These are phyloP conservation scores for Plectus sambesii DNA, from an alignment of 1,140 invertebrate genomes.

Conservation along the genomic window DNA sequence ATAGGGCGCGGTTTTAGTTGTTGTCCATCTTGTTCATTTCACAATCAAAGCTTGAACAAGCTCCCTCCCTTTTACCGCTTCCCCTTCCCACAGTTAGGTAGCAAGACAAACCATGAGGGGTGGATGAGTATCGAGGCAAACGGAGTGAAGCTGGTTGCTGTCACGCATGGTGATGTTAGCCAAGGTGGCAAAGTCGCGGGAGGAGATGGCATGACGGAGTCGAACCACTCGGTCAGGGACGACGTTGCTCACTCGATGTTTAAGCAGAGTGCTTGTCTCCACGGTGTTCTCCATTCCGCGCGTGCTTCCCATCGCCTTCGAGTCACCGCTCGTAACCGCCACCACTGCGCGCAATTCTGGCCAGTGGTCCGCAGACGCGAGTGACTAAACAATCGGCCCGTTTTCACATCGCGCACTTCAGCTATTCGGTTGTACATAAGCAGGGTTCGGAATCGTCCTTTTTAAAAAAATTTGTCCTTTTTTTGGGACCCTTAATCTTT, in stretches of 20 bases:
- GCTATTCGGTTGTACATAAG: too few species aligned
- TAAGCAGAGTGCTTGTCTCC: constrained; percentile 69
- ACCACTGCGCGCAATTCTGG: constrained; percentile 76
- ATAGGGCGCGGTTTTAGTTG: too few species aligned
- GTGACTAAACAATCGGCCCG: constrained; percentile 21
- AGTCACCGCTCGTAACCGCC: constrained; percentile 70
- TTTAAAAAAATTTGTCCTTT: too few species aligned
- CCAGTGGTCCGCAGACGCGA: constrained; percentile 68
- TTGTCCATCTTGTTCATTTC: too few species aligned
- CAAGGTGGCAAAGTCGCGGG: constrained; percentile 72
- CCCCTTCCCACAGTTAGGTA: too few species aligned
- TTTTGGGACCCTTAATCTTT: too few species aligned
- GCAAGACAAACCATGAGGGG: constrained; percentile 52
- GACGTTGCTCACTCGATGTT: constrained; percentile 59
- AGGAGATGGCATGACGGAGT: constrained; percentile 58
- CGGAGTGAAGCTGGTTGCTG: constrained; percentile 92
- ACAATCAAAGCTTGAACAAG: too few species aligned
- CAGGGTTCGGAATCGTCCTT: too few species aligned
- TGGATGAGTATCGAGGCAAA: constrained; percentile 84
- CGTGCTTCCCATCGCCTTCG: constrained; percentile 77
- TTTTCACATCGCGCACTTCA: too few species aligned
- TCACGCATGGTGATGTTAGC: constrained; percentile 90
- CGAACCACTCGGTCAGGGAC: constrained; percentile 58
- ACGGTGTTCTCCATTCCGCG: constrained; percentile 74
- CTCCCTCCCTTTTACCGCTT: too few species aligned